A percentile compares a stretch with the other conserved stretches of the same genome.
Conservation (phyloP, 2,113 vertebrate genomes). For the Atrichornis clamosus region DNA sequence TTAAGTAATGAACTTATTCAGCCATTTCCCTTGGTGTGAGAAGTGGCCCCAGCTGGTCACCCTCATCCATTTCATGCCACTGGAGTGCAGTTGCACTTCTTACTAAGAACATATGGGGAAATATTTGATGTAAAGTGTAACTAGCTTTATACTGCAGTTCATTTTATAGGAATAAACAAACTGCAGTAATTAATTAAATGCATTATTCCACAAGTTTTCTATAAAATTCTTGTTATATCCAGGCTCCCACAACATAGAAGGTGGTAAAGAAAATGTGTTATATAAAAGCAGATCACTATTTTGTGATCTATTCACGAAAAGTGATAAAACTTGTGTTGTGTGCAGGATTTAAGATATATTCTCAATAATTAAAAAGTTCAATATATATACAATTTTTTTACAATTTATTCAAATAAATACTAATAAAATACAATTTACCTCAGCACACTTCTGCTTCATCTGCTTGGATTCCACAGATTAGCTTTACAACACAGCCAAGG, state of each 20-base stretch:
- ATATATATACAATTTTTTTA: not conserved
- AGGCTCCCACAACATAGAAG: not conserved
- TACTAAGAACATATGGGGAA: slow-evolving; percentile 25
- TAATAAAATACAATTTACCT: not conserved
- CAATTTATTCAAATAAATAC: too few species aligned
- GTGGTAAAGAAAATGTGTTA: not conserved
- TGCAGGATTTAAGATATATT: not conserved
- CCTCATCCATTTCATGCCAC: not conserved
- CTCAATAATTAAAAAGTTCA: not conserved
- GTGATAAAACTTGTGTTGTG: not conserved
- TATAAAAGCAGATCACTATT: not conserved
- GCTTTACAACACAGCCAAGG: not conserved
- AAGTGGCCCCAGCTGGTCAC: slow-evolving; percentile 6
- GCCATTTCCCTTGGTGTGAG: slow-evolving; percentile 23
- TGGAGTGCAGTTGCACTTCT: not conserved
- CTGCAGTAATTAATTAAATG: slow-evolving; percentile 44
- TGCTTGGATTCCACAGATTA: not conserved
- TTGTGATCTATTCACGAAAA: not conserved
- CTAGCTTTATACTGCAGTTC: slow-evolving; percentile 50
- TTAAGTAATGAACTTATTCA: slow-evolving; percentile 38
- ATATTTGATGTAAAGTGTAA: not conserved
- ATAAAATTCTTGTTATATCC: slow-evolving; percentile 46
- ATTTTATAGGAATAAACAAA: slow-evolving; percentile 67
- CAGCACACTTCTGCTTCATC: not conserved
- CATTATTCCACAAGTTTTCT: slow-evolving; percentile 46